phyloP scores from a whole-genome alignment of 1,140 invertebrate genomes.

The Drosophila quadrilineata region DNA sequence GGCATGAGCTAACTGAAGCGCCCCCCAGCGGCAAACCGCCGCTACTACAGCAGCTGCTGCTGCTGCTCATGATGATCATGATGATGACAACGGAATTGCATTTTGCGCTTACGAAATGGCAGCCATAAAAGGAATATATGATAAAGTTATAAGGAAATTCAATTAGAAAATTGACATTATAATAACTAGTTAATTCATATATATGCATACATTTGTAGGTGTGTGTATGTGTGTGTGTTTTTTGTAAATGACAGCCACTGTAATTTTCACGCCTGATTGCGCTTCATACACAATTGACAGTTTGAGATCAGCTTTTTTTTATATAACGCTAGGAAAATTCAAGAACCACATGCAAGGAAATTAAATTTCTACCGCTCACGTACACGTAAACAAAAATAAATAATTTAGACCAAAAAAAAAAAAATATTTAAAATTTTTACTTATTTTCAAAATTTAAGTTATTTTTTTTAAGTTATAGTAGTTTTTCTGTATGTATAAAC shows the following conservation, averaged over 20 bases:
- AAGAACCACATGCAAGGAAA: no score
- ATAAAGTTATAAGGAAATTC: not conserved
- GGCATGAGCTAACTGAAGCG: not conserved
- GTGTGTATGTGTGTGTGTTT: not conserved
- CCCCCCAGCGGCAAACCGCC: not conserved
- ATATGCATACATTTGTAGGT: not conserved
- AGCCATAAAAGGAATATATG: slow-evolving; percentile 7
- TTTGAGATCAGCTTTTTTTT: slow-evolving; percentile 17
- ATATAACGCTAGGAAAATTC: slow-evolving; percentile 5
- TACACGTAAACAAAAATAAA: no score
- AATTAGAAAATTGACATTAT: not conserved
- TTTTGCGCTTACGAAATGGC: slow-evolving; percentile 8
- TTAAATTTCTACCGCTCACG: no score
- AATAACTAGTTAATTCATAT: slow-evolving; percentile 14
- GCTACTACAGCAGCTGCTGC: not conserved
- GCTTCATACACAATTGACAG: slow-evolving; percentile 4
- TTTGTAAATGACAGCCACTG: slow-evolving; percentile 32
- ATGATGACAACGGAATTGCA: no score
- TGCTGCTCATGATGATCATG: not conserved
- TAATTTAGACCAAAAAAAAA: no score
- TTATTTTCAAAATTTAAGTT: no score
- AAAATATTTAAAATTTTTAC: no score
- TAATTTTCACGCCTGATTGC: slow-evolving; percentile 63
- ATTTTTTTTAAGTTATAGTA: no score
- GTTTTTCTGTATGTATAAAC: no score